These are phyloP conservation scores for Heterochromis multidens DNA, from an alignment of 2,113 vertebrate genomes.

Conservation along the genomic window DNA sequence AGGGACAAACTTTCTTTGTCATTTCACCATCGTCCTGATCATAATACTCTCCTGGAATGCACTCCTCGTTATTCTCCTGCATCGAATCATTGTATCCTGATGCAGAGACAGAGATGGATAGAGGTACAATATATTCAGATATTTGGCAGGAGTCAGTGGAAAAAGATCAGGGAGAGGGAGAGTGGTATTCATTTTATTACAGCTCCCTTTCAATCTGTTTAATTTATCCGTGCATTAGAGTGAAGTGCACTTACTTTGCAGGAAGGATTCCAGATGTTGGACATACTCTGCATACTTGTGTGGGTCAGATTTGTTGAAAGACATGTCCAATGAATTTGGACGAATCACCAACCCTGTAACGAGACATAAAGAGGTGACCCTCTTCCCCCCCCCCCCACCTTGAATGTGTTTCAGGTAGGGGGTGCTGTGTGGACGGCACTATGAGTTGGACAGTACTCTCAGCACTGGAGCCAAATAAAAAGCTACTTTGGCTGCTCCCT, in stretches of 20 bases:
- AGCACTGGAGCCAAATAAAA: background rate
- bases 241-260: constrained; percentile 78
- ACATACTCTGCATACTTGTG: constrained; percentile 75
- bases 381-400: background rate
- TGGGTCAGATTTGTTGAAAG: constrained; percentile 76
- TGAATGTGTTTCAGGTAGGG: background rate
- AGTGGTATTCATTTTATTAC: background rate
- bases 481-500: background rate
- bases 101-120: background rate
- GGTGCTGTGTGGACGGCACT: background rate
- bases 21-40: constrained; percentile 59
- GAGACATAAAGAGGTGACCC: background rate
- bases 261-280: constrained; percentile 78
- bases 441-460: background rate
- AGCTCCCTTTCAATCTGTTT: background rate
- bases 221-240: background rate
- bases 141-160: background rate
- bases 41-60: constrained; percentile 72
- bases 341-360: constrained; percentile 89
- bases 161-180: background rate
- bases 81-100: constrained; percentile 82
- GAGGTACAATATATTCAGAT: background rate
- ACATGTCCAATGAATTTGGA: constrained; percentile 86
- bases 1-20: constrained; percentile 82
- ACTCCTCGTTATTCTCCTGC: constrained; percentile 81